Conservation (phyloP, 2,113 vertebrate species). For the Nansenia antarctica region DNA sequence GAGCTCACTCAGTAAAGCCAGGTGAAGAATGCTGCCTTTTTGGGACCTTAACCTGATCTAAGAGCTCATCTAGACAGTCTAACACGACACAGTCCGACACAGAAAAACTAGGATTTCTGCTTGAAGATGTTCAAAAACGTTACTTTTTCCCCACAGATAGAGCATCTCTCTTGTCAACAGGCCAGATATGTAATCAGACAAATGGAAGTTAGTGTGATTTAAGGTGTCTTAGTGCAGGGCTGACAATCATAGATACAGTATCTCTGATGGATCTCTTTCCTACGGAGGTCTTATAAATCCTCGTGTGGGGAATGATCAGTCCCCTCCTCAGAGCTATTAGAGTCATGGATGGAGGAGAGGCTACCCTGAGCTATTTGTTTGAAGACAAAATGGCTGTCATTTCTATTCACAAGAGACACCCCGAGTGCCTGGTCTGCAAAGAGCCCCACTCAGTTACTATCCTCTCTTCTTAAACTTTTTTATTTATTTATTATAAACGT, state of each 20-base stretch:
- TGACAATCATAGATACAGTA: background rate
- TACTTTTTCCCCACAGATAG: too few relatives aligned
- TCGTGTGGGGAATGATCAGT: constrained; percentile 7
- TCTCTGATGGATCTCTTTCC: constrained; percentile 3
- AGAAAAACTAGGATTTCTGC: too few relatives aligned
- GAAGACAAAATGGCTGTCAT: constrained; percentile 37
- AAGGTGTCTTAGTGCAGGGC: background rate
- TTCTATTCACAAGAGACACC: background rate
- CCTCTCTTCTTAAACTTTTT: background rate
- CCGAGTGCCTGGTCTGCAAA: background rate
- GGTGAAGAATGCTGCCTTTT: background rate
- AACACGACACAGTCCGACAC: too few relatives aligned
- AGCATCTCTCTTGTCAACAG: background rate
- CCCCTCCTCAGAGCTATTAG: constrained; percentile 11
- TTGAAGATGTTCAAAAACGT: too few relatives aligned
- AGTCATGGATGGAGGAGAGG: background rate
- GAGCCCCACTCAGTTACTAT: constrained; percentile 3
- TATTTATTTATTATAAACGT: too few relatives aligned
- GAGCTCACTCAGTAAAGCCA: too few relatives aligned
- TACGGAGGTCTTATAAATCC: constrained; percentile 6
- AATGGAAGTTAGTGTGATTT: constrained; percentile 21
- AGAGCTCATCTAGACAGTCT: too few relatives aligned
- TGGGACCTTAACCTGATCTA: too few relatives aligned
- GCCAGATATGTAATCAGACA: background rate
- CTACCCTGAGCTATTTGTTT: constrained; percentile 25